Evolutionary conservation across 2,797 vertebrate genomes (phyloP).

Genomic region (Artibeus lituratus): DNA sequence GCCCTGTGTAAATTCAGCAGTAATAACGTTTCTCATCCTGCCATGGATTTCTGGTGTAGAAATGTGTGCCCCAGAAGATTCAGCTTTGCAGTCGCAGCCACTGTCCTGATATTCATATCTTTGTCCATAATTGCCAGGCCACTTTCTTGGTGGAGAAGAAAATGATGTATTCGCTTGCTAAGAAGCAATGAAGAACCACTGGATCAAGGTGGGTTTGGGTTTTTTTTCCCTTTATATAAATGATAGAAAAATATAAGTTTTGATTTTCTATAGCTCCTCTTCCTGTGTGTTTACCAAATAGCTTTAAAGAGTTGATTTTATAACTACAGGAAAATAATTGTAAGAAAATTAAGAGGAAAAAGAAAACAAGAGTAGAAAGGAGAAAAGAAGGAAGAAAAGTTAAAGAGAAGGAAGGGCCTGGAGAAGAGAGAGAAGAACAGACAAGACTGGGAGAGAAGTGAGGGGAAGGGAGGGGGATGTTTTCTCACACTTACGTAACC

Average conservation of each 20-base stretch:
- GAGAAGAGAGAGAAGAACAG: not conserved
- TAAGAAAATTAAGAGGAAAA: not conserved
- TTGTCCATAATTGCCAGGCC: not conserved
- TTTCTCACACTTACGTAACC: not conserved
- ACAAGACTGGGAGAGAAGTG: fast-evolving
- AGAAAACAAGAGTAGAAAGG: not conserved
- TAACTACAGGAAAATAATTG: not conserved
- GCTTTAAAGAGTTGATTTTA: not conserved
- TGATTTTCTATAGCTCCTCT: not conserved
- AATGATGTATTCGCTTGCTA: slow-evolving; percentile 26
- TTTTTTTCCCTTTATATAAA: too few species aligned
- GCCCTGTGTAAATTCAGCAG: slow-evolving; percentile 63
- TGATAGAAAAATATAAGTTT: not conserved
- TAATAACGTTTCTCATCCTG: not conserved
- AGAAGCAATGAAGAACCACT: slow-evolving; percentile 3
- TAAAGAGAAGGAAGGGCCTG: not conserved
- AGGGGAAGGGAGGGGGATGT: fast-evolving
- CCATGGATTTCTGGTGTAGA: slow-evolving; percentile 46
- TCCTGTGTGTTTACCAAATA: not conserved
- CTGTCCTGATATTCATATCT: not conserved
- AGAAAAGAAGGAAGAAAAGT: not conserved
- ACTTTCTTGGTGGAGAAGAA: not conserved
- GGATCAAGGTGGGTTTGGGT: not conserved
- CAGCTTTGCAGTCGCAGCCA: slow-evolving; percentile 15
- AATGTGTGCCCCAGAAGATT: slow-evolving; percentile 54